phyloP scores from a whole-genome alignment of 2,888 invertebrate species.

The Drosophila meridionalis region DNA sequence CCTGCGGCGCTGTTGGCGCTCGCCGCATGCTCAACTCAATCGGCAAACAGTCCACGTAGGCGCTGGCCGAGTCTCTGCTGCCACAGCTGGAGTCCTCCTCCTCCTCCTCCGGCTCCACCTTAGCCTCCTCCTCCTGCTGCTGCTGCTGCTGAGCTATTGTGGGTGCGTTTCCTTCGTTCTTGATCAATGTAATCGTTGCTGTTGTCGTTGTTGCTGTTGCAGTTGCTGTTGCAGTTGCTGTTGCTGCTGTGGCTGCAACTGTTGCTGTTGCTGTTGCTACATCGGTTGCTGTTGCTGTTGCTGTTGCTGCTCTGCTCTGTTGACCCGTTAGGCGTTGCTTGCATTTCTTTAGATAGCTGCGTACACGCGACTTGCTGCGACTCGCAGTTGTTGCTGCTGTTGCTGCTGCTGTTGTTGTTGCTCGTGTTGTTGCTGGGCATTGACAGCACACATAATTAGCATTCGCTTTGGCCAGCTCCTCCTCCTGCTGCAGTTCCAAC shows the following conservation, averaged over 20 bases:
- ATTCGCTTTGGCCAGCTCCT: conserved; percentile 53
- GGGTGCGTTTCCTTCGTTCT: conserved; percentile 44
- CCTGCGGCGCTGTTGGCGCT: conserved; percentile 58
- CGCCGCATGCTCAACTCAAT: conserved; percentile 58
- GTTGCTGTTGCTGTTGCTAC: conserved; percentile 21
- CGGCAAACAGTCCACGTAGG: conserved; percentile 62
- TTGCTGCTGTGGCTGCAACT: conserved; percentile 23
- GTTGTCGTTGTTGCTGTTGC: conserved; percentile 34
- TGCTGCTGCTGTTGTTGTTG: conserved; percentile 29
- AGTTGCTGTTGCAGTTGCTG: conserved; percentile 40
- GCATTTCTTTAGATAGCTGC: conserved; percentile 84
- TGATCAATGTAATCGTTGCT: conserved; percentile 49
- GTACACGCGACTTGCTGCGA: conserved; percentile 85
- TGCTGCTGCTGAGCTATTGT: conserved; percentile 29
- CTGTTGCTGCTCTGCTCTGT: conserved; percentile 58
- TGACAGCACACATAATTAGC: conserved; percentile 79
- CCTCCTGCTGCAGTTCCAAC: conserved; percentile 38
- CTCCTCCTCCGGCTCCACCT: conserved; percentile 17
- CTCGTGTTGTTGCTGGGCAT: conserved; percentile 50
- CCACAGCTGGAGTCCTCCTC: conserved; percentile 55
- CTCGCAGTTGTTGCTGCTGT: conserved; percentile 50
- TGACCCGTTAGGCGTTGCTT: conserved; percentile 85
- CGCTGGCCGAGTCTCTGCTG: conserved; percentile 54
- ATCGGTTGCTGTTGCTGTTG: conserved; percentile 19
- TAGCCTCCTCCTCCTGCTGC: background rate